Base-by-base conservation (phyloP, 2,888 invertebrate species). In the Desoria tigrina region DNA sequence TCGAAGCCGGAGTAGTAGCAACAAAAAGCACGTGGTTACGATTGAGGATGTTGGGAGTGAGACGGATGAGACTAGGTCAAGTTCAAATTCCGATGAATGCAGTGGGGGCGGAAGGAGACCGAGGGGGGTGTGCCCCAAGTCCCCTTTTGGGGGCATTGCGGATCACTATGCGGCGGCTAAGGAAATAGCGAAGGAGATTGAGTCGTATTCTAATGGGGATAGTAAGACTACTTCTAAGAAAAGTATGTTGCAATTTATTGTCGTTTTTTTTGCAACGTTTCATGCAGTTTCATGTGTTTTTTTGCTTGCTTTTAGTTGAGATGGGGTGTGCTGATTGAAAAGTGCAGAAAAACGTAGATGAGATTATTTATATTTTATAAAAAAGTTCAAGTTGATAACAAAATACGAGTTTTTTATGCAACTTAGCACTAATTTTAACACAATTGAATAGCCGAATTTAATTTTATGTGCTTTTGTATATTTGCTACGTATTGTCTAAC, bases 81-180 rank as follows among this genome's bases (percentile, higher is more conserved):
- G 60, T 54, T 64, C 66, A 61, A 53, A 49, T 53, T 49, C 60
- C 23, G 63, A 63, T 39, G 55, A 49, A 18, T 59, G 49, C 16
- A 63, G 63, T 50, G 59, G 54, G 24, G 55, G 58, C 55, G 18
- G 16, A 9, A 9, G 60, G 23, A 57, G 69, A 49, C 65, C 68
- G 24, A 49, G 67, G 49, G 57, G 58, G 37, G 53, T 57, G 16
- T 68, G 62, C 51, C 66, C 63, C 28, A 73, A 70, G n/a, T 74
- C 74, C 11, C 68, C 76, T 16, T 76, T 76, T 73, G 76, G 76
- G 14, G 76, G 76, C 7, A 76, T 76, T 58, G 76, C 76, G 9
- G 76, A 76, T 45, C 74, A 74, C 60, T 76, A 76, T 61, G 76
- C 76, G n/a, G 74, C 74, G 32, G 74, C 74, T 27, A 76, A 76